Evolutionary conservation across 2,113 vertebrate species (phyloP).

Genomic region (Hippopotamus amphibius): DNA sequence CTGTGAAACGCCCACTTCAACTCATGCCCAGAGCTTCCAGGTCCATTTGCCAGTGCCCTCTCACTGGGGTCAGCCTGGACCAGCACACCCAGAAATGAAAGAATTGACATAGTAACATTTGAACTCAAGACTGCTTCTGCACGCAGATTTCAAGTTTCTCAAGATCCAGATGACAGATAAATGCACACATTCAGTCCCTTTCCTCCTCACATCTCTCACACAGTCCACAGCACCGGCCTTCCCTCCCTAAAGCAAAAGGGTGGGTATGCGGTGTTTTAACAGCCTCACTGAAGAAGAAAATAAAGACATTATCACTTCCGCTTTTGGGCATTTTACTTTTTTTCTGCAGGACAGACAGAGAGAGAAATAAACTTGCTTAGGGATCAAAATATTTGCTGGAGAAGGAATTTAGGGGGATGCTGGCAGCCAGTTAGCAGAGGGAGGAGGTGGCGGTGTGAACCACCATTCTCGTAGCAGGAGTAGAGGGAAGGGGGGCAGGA

Average conservation of each 20-base stretch:
- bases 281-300: neutral
- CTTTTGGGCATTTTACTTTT: neutral
- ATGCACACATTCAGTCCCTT: neutral
- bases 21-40: neutral
- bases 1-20: neutral
- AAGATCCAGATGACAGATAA: neutral
- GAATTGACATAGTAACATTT: neutral
- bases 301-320: neutral
- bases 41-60: neutral
- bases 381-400: slow-evolving; percentile 58
- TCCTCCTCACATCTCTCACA: neutral
- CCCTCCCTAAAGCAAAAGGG: neutral
- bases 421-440: neutral
- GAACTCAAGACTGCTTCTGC: neutral
- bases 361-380: neutral
- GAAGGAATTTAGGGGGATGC: neutral
- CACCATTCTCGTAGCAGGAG: neutral
- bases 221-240: neutral
- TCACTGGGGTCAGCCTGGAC: neutral
- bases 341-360: neutral
- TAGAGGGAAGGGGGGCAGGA: neutral
- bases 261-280: neutral
- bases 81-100: neutral
- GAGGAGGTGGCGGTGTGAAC: neutral
- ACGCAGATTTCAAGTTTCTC: slow-evolving; percentile 4